Base-by-base conservation (phyloP, 2,113 vertebrate genomes). In the Scalopus aquaticus region DNA sequence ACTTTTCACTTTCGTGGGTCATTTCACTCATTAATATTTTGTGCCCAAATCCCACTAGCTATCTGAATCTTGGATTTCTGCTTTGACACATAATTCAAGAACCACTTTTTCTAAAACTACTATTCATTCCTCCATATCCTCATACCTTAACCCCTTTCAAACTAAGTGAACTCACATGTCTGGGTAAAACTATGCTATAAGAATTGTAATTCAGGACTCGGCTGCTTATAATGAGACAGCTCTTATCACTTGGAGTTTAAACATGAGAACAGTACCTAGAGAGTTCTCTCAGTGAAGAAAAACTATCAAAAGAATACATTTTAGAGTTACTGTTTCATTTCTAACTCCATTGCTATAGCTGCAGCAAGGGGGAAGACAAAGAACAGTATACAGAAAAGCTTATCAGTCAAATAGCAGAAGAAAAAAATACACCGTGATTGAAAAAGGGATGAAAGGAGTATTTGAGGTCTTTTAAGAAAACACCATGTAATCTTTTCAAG, bases 171-270 rank as follows among this genome's bases (percentile, higher is more conserved):
- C 10, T 54, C 74, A 64, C 17, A 73, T 19, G 13, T 19, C 35
- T 77, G 0, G n/a, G 37, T 19, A 2, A 67, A 88, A 69, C 7
- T 69, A 64, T 58, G 13, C 44, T 69, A n/a, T 49, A 9, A 72
- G 77, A 92, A 83, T 15, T 60, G 8, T 51, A 91, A 83, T 49
- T 51, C 12, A 26, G 4, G 24, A 54, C 15, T 78, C 58, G 74
- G 54, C 26, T 87, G 58, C 32, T 72, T 51, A 16, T 74, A 73
- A 88, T 72, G 74, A 89, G 51, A 73, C 1, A 58, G 19, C 17
- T 84, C n/a, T 84, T 92, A 86, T 32, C 54, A 58, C 26, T 87
- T 93, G 4, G 9, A 81, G 32, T 78, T 90, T 51, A 82, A 92
- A 88, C 20, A 64, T 39, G 42, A 91, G 30, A 80, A 84, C 39